Percentiles rank a stretch among this genome's conserved stretches.
phyloP scores from a whole-genome alignment of 2,797 vertebrate species.

The Amblyraja radiata region DNA sequence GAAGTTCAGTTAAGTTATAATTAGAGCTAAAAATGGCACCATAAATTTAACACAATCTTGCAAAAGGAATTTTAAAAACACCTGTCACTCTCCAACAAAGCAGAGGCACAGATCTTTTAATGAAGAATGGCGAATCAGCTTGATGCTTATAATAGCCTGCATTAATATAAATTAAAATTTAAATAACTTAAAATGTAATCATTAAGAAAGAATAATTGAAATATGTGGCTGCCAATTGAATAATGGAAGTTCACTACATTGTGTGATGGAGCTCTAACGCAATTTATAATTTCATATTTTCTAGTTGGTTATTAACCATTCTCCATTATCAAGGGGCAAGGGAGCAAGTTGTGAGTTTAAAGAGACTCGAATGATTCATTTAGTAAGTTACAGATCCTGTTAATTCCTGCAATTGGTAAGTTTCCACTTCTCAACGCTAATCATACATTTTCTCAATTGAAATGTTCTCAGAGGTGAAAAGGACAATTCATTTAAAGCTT shows the following conservation, averaged over 20 bases:
- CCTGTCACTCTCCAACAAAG: not conserved
- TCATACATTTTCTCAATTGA: not conserved
- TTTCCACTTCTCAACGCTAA: not conserved
- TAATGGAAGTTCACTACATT: not conserved
- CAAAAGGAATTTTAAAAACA: not conserved
- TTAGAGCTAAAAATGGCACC: not conserved
- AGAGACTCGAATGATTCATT: not conserved
- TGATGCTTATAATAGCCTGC: not conserved
- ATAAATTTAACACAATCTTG: slow-evolving; percentile 20
- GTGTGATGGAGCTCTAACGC: not conserved
- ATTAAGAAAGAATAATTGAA: slow-evolving; percentile 30
- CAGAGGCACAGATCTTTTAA: not conserved
- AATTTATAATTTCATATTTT: not conserved
- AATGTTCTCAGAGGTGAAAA: slow-evolving; percentile 27
- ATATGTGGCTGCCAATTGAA: not conserved
- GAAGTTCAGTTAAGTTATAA: not conserved
- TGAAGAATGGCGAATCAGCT: slow-evolving; percentile 2
- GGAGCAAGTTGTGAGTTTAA: not conserved
- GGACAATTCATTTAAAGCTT: slow-evolving; percentile 32
- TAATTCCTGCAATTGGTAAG: not conserved
- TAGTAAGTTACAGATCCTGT: not conserved
- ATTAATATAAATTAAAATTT: slow-evolving; percentile 29
- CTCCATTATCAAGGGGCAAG: not conserved
- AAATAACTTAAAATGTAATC: slow-evolving; percentile 9
- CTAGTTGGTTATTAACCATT: not conserved